Conservation (phyloP, 2,113 vertebrate species). For the Paedocypris sp. region DNA sequence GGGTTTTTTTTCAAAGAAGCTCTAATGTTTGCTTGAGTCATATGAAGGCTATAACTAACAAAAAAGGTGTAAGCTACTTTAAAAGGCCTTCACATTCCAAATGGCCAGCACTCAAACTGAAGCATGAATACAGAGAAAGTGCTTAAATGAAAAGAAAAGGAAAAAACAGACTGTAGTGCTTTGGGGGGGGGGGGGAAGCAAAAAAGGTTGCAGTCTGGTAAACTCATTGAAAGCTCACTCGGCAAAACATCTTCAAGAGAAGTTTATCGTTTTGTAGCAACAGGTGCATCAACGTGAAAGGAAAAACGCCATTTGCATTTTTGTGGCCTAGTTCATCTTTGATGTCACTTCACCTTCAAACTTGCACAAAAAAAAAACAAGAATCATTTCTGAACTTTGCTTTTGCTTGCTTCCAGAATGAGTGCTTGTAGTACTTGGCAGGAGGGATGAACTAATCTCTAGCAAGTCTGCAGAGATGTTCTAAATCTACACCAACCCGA, state of each 20-base stretch:
- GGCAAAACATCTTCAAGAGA: no score
- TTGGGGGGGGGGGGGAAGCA: neutral
- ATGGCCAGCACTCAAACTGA: neutral
- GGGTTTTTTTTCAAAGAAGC: neutral
- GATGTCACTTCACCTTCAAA: no score
- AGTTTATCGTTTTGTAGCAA: neutral
- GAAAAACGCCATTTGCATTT: neutral
- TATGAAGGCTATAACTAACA: neutral
- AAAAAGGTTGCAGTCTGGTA: neutral
- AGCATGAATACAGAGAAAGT: neutral
- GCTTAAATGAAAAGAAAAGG: neutral
- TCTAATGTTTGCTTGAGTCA: slow-evolving; percentile 4
- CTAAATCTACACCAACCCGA: neutral
- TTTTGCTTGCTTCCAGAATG: neutral
- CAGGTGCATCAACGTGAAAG: neutral
- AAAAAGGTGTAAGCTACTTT: neutral
- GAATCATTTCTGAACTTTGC: no score
- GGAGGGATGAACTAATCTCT: neutral
- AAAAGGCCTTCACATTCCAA: neutral
- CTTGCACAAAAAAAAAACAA: neutral
- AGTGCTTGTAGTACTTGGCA: neutral
- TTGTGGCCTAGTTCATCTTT: no score
- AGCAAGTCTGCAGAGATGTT: neutral
- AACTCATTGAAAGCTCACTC: neutral
- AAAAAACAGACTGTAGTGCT: neutral